Evolutionary conservation across 2,113 vertebrate genomes (phyloP).

Genomic region (Oncorhynchus nerka): DNA sequence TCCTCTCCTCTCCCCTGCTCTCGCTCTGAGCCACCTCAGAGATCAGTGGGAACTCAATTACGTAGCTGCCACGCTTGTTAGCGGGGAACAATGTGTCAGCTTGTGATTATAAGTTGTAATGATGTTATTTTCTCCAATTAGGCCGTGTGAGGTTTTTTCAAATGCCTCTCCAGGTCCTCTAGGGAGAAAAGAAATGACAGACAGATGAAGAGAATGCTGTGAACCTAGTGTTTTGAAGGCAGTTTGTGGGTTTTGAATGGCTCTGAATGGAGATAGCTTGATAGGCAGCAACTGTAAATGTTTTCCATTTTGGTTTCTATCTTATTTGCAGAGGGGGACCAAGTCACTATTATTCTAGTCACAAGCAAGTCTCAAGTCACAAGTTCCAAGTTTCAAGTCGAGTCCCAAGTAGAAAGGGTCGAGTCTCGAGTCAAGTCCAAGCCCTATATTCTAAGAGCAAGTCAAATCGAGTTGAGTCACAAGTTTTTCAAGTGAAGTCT

Average conservation of each 20-base stretch:
- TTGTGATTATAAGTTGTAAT: slow-evolving; percentile 60
- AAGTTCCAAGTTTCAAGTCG: no score
- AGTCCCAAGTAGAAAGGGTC: no score
- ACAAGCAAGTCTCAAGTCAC: no score
- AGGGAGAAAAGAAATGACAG: background rate
- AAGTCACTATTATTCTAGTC: no score
- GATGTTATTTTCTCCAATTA: slow-evolving; percentile 65
- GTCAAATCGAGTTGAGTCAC: no score
- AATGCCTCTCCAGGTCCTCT: slow-evolving; percentile 20
- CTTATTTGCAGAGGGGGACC: no score
- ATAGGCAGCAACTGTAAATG: background rate
- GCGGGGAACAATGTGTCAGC: slow-evolving; percentile 57
- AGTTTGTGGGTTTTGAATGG: background rate
- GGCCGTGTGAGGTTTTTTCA: slow-evolving; percentile 51
- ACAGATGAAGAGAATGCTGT: background rate
- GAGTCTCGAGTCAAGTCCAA: no score
- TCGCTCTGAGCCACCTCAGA: slow-evolving; percentile 60
- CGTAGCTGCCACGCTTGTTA: slow-evolving; percentile 64
- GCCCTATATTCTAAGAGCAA: no score
- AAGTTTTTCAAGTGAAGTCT: no score
- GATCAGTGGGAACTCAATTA: slow-evolving; percentile 71
- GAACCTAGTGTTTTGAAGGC: background rate
- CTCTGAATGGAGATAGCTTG: background rate
- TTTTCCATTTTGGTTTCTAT: background rate
- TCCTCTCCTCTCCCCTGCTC: slow-evolving; percentile 20